Evolutionary conservation across 2,888 invertebrate genomes (phyloP).

Genomic region (Ennomos erosarius): DNA sequence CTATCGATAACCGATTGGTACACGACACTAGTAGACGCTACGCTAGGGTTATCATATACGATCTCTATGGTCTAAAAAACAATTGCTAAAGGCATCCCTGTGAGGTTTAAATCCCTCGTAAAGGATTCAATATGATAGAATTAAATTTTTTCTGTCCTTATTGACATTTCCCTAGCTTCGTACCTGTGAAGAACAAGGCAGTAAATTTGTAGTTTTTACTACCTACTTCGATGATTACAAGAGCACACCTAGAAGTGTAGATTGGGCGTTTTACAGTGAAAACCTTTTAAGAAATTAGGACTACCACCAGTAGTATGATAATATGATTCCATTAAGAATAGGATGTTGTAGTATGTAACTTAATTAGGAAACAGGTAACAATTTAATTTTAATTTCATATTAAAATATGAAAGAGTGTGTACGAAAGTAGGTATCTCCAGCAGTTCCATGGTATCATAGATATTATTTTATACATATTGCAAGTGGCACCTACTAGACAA

Average conservation of each 20-base stretch:
- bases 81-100: conserved; percentile 61
- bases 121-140: conserved; percentile 67
- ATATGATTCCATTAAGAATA: not conserved
- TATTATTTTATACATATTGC: no score
- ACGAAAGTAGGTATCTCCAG: no score
- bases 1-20: conserved; percentile 60
- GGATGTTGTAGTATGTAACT: no score
- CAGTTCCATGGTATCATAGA: no score
- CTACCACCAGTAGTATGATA: conserved; percentile 1
- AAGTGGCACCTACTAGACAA: no score
- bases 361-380: no score
- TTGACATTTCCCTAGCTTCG: conserved; percentile 46
- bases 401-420: no score
- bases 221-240: conserved; percentile 15
- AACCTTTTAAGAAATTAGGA: conserved; percentile 23
- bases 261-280: conserved; percentile 19
- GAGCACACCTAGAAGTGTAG: conserved; percentile 2
- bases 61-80: conserved; percentile 70
- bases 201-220: conserved; percentile 36
- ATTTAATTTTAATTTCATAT: no score
- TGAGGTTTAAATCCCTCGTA: conserved; percentile 55
- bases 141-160: conserved; percentile 65
- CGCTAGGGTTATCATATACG: conserved; percentile 68
- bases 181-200: conserved; percentile 29
- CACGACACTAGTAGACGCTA: conserved; percentile 63